These are phyloP conservation scores for Cremastinae sp. DNA, from an alignment of 2,888 invertebrate genomes.

Conservation along the genomic window DNA sequence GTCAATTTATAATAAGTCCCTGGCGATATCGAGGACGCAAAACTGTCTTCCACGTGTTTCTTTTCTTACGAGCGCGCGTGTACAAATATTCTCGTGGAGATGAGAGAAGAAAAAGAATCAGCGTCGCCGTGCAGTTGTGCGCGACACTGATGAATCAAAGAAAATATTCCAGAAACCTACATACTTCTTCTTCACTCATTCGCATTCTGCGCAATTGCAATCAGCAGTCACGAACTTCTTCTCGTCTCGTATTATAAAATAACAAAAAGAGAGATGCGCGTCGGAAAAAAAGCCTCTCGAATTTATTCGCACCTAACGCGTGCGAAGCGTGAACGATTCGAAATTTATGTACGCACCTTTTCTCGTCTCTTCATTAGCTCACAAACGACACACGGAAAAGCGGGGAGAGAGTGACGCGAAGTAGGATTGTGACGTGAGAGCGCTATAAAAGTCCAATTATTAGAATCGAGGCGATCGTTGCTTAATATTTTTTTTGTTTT, in stretches of 20 bases:
- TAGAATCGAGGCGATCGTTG: no score
- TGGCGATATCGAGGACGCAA: no score
- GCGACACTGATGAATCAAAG: constrained; percentile 12
- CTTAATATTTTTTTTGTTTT: no score
- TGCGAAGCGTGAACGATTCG: no score
- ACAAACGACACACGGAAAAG: no score
- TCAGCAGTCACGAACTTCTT: constrained; percentile 8
- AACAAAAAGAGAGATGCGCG: no score
- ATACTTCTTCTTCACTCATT: constrained; percentile 10
- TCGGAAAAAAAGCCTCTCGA: background rate
- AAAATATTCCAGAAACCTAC: constrained; percentile 40
- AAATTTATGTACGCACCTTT: no score
- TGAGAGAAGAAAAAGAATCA: constrained; percentile 3
- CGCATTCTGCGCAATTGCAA: constrained; percentile 23
- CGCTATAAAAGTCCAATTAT: no score
- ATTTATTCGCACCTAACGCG: background rate
- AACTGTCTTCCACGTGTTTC: background rate
- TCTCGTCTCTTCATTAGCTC: no score
- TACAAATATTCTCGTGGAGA: background rate
- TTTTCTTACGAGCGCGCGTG: background rate
- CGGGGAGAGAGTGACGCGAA: no score
- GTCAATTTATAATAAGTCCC: no score
- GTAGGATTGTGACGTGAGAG: no score
- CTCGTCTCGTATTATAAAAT: background rate
- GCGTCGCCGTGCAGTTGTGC: background rate